A percentile compares a stretch with the other conserved stretches of the same genome.
Evolutionary conservation across 1,140 invertebrate genomes (phyloP).

Genomic region (Sycobia sp.): DNA sequence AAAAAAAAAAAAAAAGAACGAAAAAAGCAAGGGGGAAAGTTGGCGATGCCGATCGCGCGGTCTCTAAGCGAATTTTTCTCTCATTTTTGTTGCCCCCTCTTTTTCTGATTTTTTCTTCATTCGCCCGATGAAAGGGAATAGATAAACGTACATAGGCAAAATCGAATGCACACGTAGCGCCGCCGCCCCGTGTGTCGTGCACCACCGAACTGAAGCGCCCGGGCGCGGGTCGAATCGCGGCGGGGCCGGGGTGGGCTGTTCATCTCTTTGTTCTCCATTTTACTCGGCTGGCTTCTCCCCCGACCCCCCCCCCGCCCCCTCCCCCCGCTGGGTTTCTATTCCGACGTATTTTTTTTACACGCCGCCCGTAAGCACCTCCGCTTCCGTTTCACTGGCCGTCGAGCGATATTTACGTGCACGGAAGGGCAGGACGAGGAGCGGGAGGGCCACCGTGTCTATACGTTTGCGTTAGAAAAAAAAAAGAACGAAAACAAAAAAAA

Average conservation of each 20-base stretch:
- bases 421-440: constrained; percentile 37
- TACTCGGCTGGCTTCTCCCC: constrained; percentile 32
- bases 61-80: constrained; percentile 16
- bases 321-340: too few relatives aligned
- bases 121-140: constrained; percentile 31
- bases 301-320: too few relatives aligned
- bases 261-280: constrained; percentile 36
- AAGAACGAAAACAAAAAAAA: constrained; percentile 18
- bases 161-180: too few relatives aligned
- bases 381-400: constrained; percentile 47
- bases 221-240: constrained; percentile 5
- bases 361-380: constrained; percentile 30
- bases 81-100: not conserved
- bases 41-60: not conserved
- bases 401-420: constrained; percentile 47
- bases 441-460: not conserved
- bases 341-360: constrained; percentile 32
- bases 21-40: not conserved
- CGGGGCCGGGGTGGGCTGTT: not conserved
- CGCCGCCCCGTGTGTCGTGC: constrained; percentile 14
- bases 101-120: not conserved
- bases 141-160: constrained; percentile 33
- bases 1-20: not conserved
- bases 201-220: constrained; percentile 22
- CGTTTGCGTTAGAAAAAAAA: not conserved